phyloP scores from a whole-genome alignment of 2,113 vertebrate genomes.

The Tichodroma muraria region DNA sequence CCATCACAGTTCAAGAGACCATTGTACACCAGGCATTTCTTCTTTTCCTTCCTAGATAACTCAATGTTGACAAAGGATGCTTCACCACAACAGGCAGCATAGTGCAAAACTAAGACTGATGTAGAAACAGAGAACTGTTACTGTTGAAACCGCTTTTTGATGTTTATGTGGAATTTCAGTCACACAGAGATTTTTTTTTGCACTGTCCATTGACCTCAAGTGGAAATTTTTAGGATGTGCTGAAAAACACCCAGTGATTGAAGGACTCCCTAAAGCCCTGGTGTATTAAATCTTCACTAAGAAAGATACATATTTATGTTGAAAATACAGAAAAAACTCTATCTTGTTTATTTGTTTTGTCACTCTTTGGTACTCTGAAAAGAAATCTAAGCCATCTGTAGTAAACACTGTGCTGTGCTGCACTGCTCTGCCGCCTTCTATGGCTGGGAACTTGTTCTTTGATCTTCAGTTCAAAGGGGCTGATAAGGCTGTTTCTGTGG shows the following conservation, averaged over 20 bases:
- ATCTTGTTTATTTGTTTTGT: background rate
- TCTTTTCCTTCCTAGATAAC: background rate
- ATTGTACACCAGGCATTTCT: background rate
- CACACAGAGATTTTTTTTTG: background rate
- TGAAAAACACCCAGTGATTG: background rate
- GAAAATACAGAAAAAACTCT: background rate
- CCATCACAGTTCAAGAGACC: background rate
- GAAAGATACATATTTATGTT: background rate
- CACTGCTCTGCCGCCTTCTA: background rate
- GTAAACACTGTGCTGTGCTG: background rate
- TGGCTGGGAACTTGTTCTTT: slow-evolving; percentile 18
- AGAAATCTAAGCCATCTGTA: background rate
- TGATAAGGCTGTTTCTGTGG: background rate
- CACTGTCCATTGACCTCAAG: background rate
- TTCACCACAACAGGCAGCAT: background rate
- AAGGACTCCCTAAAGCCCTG: background rate
- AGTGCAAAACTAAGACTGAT: background rate
- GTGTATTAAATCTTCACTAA: background rate
- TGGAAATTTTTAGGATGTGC: background rate
- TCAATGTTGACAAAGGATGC: background rate
- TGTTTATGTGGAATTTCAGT: background rate
- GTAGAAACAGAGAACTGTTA: background rate
- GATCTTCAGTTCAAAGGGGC: slow-evolving; percentile 50
- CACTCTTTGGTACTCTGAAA: background rate
- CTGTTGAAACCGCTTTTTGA: background rate